phyloP scores from a whole-genome alignment of 2,888 invertebrate genomes.

The Noctua janthina region DNA sequence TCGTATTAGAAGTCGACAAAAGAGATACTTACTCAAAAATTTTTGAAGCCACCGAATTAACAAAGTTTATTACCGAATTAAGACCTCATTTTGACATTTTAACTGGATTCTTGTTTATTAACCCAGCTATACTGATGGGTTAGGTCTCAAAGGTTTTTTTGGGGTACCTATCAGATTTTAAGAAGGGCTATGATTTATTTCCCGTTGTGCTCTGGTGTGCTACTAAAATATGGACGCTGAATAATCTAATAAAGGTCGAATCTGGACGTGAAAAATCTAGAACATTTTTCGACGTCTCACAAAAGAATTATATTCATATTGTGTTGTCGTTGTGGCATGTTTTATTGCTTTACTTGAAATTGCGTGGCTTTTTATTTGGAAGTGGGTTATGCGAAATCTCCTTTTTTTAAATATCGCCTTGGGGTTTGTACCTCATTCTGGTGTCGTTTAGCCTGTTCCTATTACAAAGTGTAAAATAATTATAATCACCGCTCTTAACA shows the following conservation, averaged over 20 bases:
- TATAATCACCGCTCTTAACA: neutral
- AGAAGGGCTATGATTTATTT: constrained; percentile 50
- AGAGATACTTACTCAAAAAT: neutral
- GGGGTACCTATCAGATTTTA: constrained; percentile 37
- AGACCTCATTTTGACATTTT: neutral
- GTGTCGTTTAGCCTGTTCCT: neutral
- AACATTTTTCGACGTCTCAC: constrained; percentile 33
- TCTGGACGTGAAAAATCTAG: constrained; percentile 31
- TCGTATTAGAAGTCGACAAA: neutral
- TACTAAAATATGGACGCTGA: constrained; percentile 44
- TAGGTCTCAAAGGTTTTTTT: constrained; percentile 38
- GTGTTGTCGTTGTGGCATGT: constrained; percentile 19
- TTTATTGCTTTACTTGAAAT: constrained; percentile 43
- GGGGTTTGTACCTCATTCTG: neutral
- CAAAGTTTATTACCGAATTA: neutral
- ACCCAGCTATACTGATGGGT: constrained; percentile 22
- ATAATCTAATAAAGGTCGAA: constrained; percentile 38
- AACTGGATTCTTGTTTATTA: constrained; percentile 33
- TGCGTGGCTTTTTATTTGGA: constrained; percentile 16
- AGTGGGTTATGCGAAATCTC: neutral
- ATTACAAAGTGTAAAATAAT: neutral
- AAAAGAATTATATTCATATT: constrained; percentile 37
- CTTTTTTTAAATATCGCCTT: neutral
- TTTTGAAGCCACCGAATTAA: constrained; percentile 19
- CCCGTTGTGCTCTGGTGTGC: neutral